phyloP scores from a whole-genome alignment of 35 echinoderm and acorn worm species.

The Heliocidaris erythrogramma region DNA sequence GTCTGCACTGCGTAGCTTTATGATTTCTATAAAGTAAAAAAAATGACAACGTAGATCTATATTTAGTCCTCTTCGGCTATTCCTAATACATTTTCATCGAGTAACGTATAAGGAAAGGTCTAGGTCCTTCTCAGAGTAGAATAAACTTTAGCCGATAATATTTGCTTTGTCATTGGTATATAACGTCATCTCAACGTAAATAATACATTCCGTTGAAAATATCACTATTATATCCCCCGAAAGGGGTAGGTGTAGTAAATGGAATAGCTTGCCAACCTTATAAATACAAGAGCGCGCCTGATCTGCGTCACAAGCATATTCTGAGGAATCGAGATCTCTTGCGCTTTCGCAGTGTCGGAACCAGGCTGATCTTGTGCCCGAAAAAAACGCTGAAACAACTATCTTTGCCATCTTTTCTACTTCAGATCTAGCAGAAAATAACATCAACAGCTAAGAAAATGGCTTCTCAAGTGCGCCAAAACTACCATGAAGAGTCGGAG shows the following conservation, averaged over 20 bases:
- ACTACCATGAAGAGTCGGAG: slow-evolving; percentile 83
- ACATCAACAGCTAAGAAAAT: slow-evolving; percentile 43
- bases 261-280: slow-evolving; percentile 11
- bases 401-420: slow-evolving; percentile 6
- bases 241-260: neutral
- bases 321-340: slow-evolving; percentile 49
- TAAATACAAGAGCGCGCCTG: slow-evolving; percentile 15
- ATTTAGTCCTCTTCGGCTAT: too few species aligned
- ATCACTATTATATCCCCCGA: neutral
- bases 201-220: too few species aligned
- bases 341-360: slow-evolving; percentile 51
- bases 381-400: neutral
- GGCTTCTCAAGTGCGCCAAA: slow-evolving; percentile 68
- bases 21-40: too few species aligned
- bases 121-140: neutral
- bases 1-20: too few species aligned
- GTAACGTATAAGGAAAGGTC: neutral
- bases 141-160: neutral
- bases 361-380: slow-evolving; percentile 53
- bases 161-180: slow-evolving; percentile 10
- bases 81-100: too few species aligned
- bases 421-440: slow-evolving; percentile 13
- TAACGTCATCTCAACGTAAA: neutral
- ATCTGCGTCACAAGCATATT: neutral
- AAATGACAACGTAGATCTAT: too few species aligned